Conservation (phyloP, 35 echinoderm and acorn worm genomes). For the Heliocidaris tuberculata region DNA sequence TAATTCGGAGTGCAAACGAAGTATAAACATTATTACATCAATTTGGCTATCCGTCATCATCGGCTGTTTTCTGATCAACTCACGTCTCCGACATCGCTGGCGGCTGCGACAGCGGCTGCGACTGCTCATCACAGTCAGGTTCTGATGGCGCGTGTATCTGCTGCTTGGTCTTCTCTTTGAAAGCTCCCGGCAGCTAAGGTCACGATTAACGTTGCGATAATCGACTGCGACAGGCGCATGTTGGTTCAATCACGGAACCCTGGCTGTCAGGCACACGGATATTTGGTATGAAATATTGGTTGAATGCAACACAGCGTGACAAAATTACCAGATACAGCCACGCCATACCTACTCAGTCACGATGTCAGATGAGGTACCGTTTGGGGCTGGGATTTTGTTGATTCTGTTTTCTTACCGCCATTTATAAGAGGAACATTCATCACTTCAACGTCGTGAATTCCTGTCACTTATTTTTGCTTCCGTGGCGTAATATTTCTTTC, state of each 20-base stretch:
- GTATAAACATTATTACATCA: not conserved
- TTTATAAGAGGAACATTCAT: constrained; percentile 1
- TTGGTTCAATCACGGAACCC: constrained; percentile 13
- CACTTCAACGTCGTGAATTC: constrained; percentile 16
- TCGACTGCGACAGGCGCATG: constrained; percentile 27
- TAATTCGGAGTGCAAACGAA: not conserved
- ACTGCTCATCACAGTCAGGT: not conserved
- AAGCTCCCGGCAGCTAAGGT: constrained; percentile 1
- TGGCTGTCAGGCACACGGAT: not conserved
- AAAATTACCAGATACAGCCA: constrained; percentile 11
- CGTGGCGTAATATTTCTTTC: not conserved
- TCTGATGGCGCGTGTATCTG: not conserved
- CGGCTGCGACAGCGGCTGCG: not conserved
- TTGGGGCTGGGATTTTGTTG: not conserved
- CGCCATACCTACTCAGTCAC: not conserved
- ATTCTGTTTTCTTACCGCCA: constrained; percentile 6
- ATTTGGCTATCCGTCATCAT: not conserved
- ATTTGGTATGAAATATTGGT: constrained; percentile 30
- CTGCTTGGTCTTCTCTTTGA: not conserved
- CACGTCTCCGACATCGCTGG: not conserved
- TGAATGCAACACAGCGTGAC: constrained; percentile 19
- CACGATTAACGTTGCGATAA: constrained; percentile 25
- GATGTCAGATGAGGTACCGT: not conserved
- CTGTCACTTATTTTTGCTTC: not conserved
- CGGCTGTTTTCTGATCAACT: not conserved